A percentile compares a stretch with the other conserved stretches of the same genome.
phyloP scores from a whole-genome alignment of 2,797 vertebrate species.

The Centroberyx gerrardi region DNA sequence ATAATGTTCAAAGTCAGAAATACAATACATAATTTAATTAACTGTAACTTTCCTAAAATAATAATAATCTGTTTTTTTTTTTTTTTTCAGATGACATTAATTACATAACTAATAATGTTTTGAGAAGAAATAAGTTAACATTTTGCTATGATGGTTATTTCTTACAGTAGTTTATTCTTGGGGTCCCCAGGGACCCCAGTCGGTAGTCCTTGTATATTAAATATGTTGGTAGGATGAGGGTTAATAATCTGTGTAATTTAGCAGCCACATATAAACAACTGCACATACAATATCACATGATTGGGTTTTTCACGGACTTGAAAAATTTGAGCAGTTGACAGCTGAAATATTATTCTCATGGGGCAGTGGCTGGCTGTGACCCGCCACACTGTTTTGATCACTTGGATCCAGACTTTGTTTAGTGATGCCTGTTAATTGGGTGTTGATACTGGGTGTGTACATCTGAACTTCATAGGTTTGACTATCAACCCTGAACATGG shows the following conservation, averaged over 20 bases:
- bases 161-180: no score
- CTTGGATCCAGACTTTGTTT: slow-evolving; percentile 20
- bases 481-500: slow-evolving; percentile 55
- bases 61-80: no score
- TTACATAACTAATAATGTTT: no score
- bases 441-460: slow-evolving; percentile 36
- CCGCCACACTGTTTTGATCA: slow-evolving; percentile 26
- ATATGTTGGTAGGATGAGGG: no score
- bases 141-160: no score
- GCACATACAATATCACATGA: background rate
- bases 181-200: no score
- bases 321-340: slow-evolving; percentile 25
- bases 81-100: no score
- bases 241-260: background rate
- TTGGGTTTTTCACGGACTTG: slow-evolving; percentile 16
- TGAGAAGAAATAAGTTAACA: no score
- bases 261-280: slow-evolving; percentile 16
- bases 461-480: slow-evolving; percentile 56
- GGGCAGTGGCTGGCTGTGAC: slow-evolving; percentile 30
- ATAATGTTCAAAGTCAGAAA: no score
- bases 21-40: no score
- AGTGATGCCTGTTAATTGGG: slow-evolving; percentile 8
- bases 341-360: slow-evolving; percentile 12
- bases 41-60: no score
- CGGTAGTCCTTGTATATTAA: no score